Conservation (phyloP, 2,888 invertebrate species). For the Metacarcinus magister region DNA sequence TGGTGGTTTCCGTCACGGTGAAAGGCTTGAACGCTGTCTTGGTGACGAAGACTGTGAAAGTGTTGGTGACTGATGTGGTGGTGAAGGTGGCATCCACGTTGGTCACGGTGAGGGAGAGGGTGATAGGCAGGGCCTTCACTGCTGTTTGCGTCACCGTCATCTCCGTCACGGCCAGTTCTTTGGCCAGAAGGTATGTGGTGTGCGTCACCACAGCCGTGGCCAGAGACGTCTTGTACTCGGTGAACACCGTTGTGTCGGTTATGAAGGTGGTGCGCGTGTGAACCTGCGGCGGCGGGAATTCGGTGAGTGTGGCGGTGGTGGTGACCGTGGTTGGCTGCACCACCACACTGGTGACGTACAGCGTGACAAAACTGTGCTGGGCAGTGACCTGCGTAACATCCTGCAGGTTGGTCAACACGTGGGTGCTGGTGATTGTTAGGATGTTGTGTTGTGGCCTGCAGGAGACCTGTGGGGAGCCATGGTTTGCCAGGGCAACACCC, state of each 20-base stretch:
- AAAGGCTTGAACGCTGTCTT: not conserved
- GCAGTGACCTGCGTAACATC: constrained; percentile 40
- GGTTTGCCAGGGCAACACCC: not conserved
- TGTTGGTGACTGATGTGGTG: constrained; percentile 1
- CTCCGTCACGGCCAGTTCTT: not conserved
- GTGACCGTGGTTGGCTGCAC: not conserved
- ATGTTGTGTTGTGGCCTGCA: constrained; percentile 53
- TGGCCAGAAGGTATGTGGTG: constrained; percentile 18
- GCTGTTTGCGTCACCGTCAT: constrained; percentile 62
- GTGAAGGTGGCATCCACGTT: constrained; percentile 47
- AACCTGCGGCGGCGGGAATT: not conserved
- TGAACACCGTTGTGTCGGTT: constrained; percentile 35
- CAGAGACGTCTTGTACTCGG: constrained; percentile 28
- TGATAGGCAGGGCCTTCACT: not conserved
- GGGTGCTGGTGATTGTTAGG: constrained; percentile 61
- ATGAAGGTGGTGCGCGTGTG: constrained; percentile 45
- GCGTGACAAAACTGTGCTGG: not conserved
- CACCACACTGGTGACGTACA: constrained; percentile 55
- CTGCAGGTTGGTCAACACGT: not conserved
- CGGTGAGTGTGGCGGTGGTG: constrained; percentile 21
- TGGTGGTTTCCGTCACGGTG: constrained; percentile 54
- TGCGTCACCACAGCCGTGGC: constrained; percentile 53
- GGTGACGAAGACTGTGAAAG: constrained; percentile 58
- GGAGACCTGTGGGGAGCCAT: not conserved
- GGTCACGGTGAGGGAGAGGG: constrained; percentile 40